Base-by-base conservation (phyloP, 2,113 vertebrate genomes). In the Dipodomys spectabilis region DNA sequence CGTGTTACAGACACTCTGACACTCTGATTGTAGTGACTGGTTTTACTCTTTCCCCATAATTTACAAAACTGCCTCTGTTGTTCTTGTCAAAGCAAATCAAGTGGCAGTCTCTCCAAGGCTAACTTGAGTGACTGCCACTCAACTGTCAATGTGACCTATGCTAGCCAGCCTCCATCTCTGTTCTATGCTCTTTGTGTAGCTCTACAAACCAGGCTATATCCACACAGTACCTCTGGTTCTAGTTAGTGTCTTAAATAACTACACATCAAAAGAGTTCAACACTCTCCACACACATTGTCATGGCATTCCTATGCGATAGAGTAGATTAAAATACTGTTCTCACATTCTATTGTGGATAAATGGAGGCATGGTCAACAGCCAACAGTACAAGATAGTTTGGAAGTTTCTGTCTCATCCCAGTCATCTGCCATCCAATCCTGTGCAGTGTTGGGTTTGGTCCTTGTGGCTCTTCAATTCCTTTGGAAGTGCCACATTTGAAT, bases 141-240 rank as follows among this genome's bases (percentile, higher is more conserved):
- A 49, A 49, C 49, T 49, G 12, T 49, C 49, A 23, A 4, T 53
- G 25, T 1, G 15, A 2, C 11, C 19, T 53, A 78, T 20, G 4
- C 35, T 28, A n/a, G 7, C 25, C 45, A 49, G 10, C 39, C 39
- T 80, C 44, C 49, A 44, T 11, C 65, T 84, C 32, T 5, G 5
- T 72, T 75, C 87, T 57, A 0, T 12, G 57, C 45, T 60, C 87
- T n/a, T n/a, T 57, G 39, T 62, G 45, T 75, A 71, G 69, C 27
- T 81, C 65, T 20, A 13, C 0, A 0, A 16, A 68, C 71, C 73
- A n/a, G 64, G 2, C 77, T 72, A 7, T 19, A 7, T n/a, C 28
- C 73, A 85, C 19, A n/a, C 22, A 12, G 45, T 18, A 5, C 49
- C 69, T 78, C 91, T 90, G 79, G 32, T 85, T 82, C 94, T 92